Evolutionary conservation across 2,797 vertebrate species (phyloP), one percentile per base, ranked within the genome.

Genomic region (Lophotriccus pileatus): DNA sequence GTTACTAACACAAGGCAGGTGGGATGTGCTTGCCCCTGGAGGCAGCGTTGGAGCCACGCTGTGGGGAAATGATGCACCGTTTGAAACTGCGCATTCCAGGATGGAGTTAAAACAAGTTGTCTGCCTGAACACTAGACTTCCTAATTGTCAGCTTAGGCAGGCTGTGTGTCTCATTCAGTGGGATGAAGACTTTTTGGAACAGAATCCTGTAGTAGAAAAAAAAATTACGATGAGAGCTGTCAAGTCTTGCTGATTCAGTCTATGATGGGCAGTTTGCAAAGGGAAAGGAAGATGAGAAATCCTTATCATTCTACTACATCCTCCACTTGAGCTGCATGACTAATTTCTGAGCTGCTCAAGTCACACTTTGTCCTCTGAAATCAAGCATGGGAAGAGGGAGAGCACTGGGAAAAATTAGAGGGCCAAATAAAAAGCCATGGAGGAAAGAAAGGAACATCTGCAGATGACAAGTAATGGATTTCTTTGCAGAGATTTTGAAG

Each of bases 201-300:
- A 84, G 55, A 64, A 62, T 53, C 69, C 47, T 87, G 53, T 73
- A 85, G 74, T 32, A 83, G 43, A 91, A 73, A 79, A 80, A 80
- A 80, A 37, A 67, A 62, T 25, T 76, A 79, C 28, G 22, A 39
- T 13, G 28, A 64, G 56, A 91, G 20, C 70, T 88, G 75, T 92
- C 82, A 81, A 70, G 76, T 85, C 69, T 84, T 88, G 79, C 84
- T 78, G 74, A 92, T 81, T 90, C 77, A 77, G 59, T 64, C 43
- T 68, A 12, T 89, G 83, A 92, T 1, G 13, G 70, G 46, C 72
- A 55, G 67, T 91, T 87, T 83, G 67, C 66, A 77, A 93, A 60
- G 52, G 76, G 62, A 93, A 91, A 88, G 63, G 52, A 52, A 78
- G 55, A 89, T 81, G 72, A 90, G 32, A 82, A 91, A 46, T 69